Base-by-base conservation (phyloP, 2,113 vertebrate species). In the Grantiella picta region DNA sequence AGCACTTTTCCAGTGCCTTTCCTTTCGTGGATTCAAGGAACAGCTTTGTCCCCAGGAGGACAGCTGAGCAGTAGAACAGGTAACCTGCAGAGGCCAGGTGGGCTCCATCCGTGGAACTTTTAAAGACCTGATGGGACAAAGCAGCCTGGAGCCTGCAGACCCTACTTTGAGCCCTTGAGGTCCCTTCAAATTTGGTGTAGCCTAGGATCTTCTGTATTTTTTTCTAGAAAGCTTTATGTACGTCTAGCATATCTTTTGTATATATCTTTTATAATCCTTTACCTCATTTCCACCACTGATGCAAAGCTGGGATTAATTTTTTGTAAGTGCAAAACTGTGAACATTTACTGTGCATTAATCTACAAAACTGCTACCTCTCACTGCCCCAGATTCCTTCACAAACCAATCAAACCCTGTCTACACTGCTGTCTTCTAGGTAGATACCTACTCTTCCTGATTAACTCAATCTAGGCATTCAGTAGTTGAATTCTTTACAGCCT, bases 11-110 rank as follows among this genome's bases (percentile, higher is more conserved):
- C 11, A 20, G 12, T 16, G 11, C 5, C 9, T 47, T 33, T 15
- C 11, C 5, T 53, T 42, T 38, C 35, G 15, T 29, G 25, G 4
- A 28, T 52, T 11, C 36, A 45, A 38, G 60, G 35, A 53, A 40
- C 45, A 60, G 21, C 25, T 49, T 61, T 45, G 8, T 40, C 23
- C 16, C 38, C 15, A 1, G 0, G 9, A 60, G 45, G 24, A 12
- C 2, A 3, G 50, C 4, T 18, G 36, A 66, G 79, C 75, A 27
- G 45, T 22, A 25, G 57, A 76, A 54, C 18, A 25, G 72, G n/a
- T n/a, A 57, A 3, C 17, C 4, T 15, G 1, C 14, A 11, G 36
- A 27, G 54, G n/a, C 29, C 1, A 3, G 8, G 13, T 1, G 3
- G 49, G 25, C n/a, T 56, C 24, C 15, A 1, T 27, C 27, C 11